These are phyloP conservation scores for Chromoteleia sp. DNA, from an alignment of 2,888 invertebrate species.

Conservation along the genomic window DNA sequence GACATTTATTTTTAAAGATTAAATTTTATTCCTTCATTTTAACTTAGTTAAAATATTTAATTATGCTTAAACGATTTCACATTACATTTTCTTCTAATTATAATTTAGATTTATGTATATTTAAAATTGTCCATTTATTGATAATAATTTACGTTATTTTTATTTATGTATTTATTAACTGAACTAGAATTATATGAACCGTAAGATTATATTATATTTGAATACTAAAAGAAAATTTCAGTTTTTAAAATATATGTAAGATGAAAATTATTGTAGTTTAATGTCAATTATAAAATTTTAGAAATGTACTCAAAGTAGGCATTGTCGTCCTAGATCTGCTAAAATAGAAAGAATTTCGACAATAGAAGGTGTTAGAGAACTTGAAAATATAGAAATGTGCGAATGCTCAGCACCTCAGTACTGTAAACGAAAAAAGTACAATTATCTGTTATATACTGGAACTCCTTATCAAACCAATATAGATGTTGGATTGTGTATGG, in stretches of 20 bases:
- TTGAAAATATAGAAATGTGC: constrained; percentile 82
- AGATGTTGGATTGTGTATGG: constrained; percentile 83
- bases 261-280: neutral
- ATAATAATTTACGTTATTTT: too few species aligned
- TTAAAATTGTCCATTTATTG: too few species aligned
- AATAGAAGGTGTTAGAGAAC: constrained; percentile 81
- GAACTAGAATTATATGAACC: too few species aligned
- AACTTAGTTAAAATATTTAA: too few species aligned
- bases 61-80: too few species aligned
- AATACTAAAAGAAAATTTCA: constrained; percentile 56
- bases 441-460: constrained; percentile 81
- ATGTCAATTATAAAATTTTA: constrained; percentile 55
- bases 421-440: constrained; percentile 81
- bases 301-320: constrained; percentile 80
- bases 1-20: constrained; percentile 1
- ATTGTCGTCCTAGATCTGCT: constrained; percentile 81
- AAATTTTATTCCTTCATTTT: too few species aligned
- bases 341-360: constrained; percentile 83
- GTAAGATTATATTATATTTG: neutral
- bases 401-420: constrained; percentile 79
- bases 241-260: too few species aligned
- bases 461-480: constrained; percentile 83
- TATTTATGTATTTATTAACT: too few species aligned
- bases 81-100: too few species aligned
- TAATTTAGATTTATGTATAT: too few species aligned